phyloP scores from a whole-genome alignment of 2,113 vertebrate genomes.

The Drymodes brunneopygia region DNA sequence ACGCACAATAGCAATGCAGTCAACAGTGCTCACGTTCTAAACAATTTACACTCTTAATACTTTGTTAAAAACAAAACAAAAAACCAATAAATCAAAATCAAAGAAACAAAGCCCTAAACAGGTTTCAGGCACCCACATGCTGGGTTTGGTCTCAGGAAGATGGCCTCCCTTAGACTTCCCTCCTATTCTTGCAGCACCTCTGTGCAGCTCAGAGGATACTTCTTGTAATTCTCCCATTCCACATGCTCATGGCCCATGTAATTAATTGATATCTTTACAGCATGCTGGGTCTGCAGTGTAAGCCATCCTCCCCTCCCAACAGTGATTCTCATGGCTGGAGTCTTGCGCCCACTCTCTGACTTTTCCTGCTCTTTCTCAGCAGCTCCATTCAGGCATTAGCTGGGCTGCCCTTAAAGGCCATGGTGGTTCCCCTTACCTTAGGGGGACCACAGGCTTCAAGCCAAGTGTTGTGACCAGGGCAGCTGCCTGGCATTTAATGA shows the following conservation, averaged over 20 bases:
- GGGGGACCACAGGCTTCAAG: background rate
- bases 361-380: background rate
- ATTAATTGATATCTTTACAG: background rate
- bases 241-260: background rate
- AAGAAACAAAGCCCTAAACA: background rate
- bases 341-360: background rate
- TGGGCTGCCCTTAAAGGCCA: background rate
- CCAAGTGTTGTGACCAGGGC: background rate
- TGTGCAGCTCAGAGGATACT: background rate
- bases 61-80: background rate
- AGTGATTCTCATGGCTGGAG: background rate
- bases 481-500: background rate
- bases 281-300: rapidly evolving
- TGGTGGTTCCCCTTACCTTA: background rate
- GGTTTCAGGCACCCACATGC: background rate
- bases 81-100: background rate
- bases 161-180: background rate
- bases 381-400: background rate
- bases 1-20: background rate
- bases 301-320: background rate
- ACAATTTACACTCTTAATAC: background rate
- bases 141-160: background rate
- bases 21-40: background rate
- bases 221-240: background rate
- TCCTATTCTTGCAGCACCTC: background rate